phyloP scores from a whole-genome alignment of 2,888 invertebrate species.

The Synergus laeviventris region DNA sequence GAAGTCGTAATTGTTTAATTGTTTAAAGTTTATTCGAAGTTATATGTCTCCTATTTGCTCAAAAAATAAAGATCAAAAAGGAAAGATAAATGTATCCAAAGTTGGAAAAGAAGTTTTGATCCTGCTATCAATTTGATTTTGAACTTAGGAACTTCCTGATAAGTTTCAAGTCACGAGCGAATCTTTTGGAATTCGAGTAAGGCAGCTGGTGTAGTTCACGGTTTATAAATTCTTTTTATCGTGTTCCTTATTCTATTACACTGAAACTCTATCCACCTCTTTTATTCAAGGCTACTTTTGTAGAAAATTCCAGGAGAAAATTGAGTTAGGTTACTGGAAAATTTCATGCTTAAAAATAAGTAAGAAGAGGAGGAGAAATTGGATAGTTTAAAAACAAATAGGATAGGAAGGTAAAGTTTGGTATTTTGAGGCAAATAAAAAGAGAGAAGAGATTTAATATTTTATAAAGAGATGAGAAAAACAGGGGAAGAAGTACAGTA shows the following conservation, averaged over 20 bases:
- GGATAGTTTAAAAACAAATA: background rate
- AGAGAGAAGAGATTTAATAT: background rate
- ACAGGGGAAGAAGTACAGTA: background rate
- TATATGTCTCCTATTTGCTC: background rate
- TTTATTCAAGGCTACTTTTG: constrained; percentile 23
- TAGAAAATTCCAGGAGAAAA: constrained; percentile 20
- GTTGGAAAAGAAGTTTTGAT: background rate
- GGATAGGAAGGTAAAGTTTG: background rate
- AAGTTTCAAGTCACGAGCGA: constrained; percentile 23
- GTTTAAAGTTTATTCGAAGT: too few relatives aligned
- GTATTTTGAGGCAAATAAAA: background rate
- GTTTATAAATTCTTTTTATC: constrained; percentile 39
- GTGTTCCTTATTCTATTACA: constrained; percentile 32
- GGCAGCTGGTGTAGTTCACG: constrained; percentile 9
- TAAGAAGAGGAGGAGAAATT: background rate
- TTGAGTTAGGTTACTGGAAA: background rate
- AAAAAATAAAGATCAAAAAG: background rate
- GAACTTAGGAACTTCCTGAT: constrained; percentile 2
- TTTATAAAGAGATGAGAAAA: background rate
- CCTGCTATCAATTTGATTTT: constrained; percentile 25
- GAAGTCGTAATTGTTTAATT: too few relatives aligned
- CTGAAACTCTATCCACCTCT: constrained; percentile 19
- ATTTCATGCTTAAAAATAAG: background rate
- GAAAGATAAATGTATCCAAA: background rate
- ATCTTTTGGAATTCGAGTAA: constrained; percentile 34